Conservation (phyloP, 2,113 vertebrate genomes). For the Prunella himalayana region DNA sequence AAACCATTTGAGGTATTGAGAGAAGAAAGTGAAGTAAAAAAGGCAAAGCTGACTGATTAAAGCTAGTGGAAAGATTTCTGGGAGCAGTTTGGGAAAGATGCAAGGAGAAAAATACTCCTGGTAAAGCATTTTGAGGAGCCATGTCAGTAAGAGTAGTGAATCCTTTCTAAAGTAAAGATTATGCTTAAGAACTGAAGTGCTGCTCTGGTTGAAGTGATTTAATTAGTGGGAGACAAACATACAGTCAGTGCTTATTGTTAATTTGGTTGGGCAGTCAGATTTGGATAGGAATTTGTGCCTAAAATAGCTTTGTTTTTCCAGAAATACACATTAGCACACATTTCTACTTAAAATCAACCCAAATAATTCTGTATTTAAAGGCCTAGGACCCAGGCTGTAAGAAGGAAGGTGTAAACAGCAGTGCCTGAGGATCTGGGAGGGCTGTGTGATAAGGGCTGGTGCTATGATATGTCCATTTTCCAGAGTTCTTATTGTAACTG, state of each 20-base stretch:
- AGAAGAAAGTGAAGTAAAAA: neutral
- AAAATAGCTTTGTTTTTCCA: neutral
- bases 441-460: neutral
- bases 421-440: no score
- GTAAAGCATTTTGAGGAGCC: neutral
- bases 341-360: neutral
- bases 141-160: neutral
- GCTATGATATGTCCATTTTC: neutral
- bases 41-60: neutral
- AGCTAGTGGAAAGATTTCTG: neutral
- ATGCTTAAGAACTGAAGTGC: neutral
- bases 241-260: neutral
- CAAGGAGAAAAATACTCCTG: neutral
- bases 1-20: neutral
- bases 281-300: neutral
- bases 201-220: neutral
- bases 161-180: neutral
- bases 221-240: neutral
- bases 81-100: neutral
- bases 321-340: neutral
- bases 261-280: neutral
- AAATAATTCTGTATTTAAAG: neutral
- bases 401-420: neutral
- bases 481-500: rapidly evolving
- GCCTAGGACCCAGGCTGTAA: neutral